Evolutionary conservation across 2,888 invertebrate genomes (phyloP), one percentile per base, ranked within the genome.

Genomic region (Capitulum mitella): DNA sequence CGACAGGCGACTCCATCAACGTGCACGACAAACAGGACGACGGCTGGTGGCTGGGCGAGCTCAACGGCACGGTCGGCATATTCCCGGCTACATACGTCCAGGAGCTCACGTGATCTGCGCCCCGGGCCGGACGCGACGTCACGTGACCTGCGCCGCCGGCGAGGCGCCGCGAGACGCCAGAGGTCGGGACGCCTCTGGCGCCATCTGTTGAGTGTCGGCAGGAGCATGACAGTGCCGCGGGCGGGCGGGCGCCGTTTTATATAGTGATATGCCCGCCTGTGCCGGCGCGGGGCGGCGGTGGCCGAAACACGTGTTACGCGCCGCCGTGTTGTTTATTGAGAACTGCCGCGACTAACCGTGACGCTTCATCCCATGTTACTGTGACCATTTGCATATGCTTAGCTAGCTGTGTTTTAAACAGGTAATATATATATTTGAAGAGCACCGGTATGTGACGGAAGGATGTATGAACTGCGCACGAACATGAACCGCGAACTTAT

Each of bases 71-170:
- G 81, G 91, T 93, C 81, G 97, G 97, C 43, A 95, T 95, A 83
- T 97, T 97, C 84, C 97, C 97, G 0, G 95, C 96, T 0, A 96
- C 95, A 0, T 97, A 97, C 85, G 96, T 97, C 16, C 93, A 96
- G 87, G 92, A 93, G 86, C 90, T 93, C 26, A 80, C 81, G 77
- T 81, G 81, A 81, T 76, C 43, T 22, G 77, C 29, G 78, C 51
- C 75, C 40, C 58, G 46, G 29, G 54, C 29, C 8, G 32, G 43
- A 32, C 34, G 77, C 14, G 79, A 40, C 10, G 75, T 75, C 16
- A 51, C 12, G 54, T 29, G 32, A 26, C 75, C 61, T 2, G 19
- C 34, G 43, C 29, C 37, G 46, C 26, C 75, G 12, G 75, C 75
- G 26, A 26, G 43, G 19, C 37, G 46, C 43, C 32, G n/a, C 37